phyloP scores from a whole-genome alignment of 1,140 invertebrate genomes.

The Hyposmocoma kahamanoa region DNA sequence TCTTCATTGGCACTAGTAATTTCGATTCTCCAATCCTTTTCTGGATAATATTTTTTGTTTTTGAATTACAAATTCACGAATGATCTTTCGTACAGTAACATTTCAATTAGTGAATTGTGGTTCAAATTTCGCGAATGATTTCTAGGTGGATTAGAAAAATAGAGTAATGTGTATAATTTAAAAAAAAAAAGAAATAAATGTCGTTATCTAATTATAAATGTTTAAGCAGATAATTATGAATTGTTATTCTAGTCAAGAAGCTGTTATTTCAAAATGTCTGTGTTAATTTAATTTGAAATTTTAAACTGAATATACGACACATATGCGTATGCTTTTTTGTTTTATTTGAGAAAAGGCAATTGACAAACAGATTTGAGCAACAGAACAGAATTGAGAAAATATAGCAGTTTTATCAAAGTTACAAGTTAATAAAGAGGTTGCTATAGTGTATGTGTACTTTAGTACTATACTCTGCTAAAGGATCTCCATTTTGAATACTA shows the following conservation, averaged over 20 bases:
- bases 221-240: conserved; percentile 38
- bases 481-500: too few species aligned
- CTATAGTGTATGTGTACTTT: too few species aligned
- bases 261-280: conserved; percentile 48
- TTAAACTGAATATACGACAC: conserved; percentile 11
- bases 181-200: conserved; percentile 31
- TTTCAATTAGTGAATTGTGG: neutral
- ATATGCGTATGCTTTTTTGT: neutral
- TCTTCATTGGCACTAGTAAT: neutral
- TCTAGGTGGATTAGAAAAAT: conserved; percentile 2
- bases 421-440: too few species aligned
- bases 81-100: neutral
- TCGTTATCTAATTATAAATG: conserved; percentile 44
- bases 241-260: conserved; percentile 59
- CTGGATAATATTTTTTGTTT: neutral
- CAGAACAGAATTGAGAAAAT: too few species aligned
- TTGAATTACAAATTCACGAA: neutral
- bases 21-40: neutral
- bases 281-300: conserved; percentile 40
- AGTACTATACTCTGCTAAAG: too few species aligned
- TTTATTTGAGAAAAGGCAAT: too few species aligned
- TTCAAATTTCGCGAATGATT: neutral
- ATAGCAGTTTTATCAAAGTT: too few species aligned
- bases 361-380: too few species aligned
- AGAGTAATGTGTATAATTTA: conserved; percentile 11